phyloP scores from a whole-genome alignment of 2,797 vertebrate genomes.

The Rhinoraja longicauda region DNA sequence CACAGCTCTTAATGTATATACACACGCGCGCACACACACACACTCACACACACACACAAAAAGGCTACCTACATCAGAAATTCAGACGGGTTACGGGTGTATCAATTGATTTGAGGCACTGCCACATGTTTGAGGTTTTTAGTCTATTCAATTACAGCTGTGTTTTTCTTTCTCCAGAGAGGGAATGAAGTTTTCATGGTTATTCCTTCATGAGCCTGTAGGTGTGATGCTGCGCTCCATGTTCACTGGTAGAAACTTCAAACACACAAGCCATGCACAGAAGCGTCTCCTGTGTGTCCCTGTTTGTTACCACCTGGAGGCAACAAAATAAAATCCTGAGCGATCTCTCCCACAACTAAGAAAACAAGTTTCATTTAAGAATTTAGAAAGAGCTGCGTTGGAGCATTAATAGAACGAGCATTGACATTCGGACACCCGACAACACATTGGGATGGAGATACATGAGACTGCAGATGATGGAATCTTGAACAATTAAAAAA shows the following conservation, averaged over 20 bases:
- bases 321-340: not conserved
- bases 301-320: slow-evolving; percentile 90
- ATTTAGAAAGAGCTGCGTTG: too few species aligned
- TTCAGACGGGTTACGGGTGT: slow-evolving; percentile 71
- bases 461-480: too few species aligned
- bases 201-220: slow-evolving; percentile 99
- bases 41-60: slow-evolving; percentile 44
- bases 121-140: slow-evolving; percentile 85
- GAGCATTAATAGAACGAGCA: not conserved
- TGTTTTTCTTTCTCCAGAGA: slow-evolving; percentile 56
- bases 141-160: slow-evolving; percentile 60
- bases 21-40: slow-evolving; percentile 69
- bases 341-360: not conserved
- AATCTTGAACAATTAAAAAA: too few species aligned
- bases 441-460: not conserved
- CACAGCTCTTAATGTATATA: slow-evolving; percentile 90
- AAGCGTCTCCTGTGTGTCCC: slow-evolving; percentile 97
- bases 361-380: not conserved
- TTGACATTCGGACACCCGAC: not conserved
- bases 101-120: slow-evolving; percentile 81
- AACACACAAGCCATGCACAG: slow-evolving; percentile 99
- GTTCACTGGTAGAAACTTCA: slow-evolving; percentile 98
- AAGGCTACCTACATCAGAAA: slow-evolving; percentile 74
- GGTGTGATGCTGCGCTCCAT: slow-evolving; percentile 97
- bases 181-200: slow-evolving; percentile 53